phyloP scores from a whole-genome alignment of 2,888 invertebrate species.

The Cheilosia impressa region DNA sequence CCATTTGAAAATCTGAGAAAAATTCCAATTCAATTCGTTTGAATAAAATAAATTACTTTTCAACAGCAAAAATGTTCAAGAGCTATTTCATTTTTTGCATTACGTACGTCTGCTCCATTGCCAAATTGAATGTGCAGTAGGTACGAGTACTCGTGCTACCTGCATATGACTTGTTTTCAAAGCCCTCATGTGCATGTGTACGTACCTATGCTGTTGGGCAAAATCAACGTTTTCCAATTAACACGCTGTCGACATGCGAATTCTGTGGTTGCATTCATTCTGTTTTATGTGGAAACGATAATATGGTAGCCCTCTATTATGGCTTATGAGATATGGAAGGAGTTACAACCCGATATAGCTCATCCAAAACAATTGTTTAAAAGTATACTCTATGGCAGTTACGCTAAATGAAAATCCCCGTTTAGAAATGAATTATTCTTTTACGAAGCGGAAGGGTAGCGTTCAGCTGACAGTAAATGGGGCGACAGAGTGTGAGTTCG shows the following conservation, averaged over 20 bases:
- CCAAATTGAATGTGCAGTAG: not conserved
- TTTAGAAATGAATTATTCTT: not conserved
- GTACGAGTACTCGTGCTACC: no score
- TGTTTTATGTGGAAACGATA: no score
- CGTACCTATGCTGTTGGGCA: not conserved
- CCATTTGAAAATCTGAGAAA: not conserved
- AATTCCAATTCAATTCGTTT: not conserved
- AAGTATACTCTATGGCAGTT: not conserved
- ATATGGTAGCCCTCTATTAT: no score
- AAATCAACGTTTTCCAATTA: not conserved
- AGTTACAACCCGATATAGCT: not conserved
- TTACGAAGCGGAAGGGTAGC: not conserved
- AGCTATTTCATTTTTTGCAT: not conserved
- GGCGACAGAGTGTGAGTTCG: not conserved
- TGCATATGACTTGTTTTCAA: no score
- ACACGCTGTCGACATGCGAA: no score
- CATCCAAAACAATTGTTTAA: no score
- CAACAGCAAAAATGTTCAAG: not conserved
- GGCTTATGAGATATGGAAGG: not conserved
- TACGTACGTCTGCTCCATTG: not conserved
- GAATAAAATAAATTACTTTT: conserved; percentile 23
- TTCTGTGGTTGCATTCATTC: no score
- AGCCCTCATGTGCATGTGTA: not conserved
- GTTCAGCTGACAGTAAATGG: not conserved
- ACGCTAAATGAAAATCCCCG: not conserved